Base-by-base conservation (phyloP, 2,888 invertebrate genomes). In the Pterobdella sp. region DNA sequence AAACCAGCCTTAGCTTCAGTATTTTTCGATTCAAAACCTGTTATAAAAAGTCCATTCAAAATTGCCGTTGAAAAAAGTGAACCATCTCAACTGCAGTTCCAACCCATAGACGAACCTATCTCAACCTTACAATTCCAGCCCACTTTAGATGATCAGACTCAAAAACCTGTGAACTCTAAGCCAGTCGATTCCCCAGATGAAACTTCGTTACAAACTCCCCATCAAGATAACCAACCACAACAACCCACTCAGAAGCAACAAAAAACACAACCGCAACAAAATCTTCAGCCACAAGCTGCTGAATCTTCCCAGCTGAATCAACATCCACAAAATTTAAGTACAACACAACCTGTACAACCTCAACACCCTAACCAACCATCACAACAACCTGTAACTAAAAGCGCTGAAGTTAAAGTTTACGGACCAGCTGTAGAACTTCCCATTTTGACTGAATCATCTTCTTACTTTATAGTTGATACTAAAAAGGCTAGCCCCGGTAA, bases 381-480 rank as follows among this genome's bases (percentile, higher is more conserved):
- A 7, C 65, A 65, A 65, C 65, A 65, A 65, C 31, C 65, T 4
- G 22, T 4, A 3, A 3, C 14, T 31, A 22, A 65, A 14, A 22
- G 31, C 14, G 32, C 22, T 34, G 63, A 66, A 71, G 74, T 74
- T 29, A 70, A 31, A 35, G 74, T 74, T 49, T 74, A 71, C 36
- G 74, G 74, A 7, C 74, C 74, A 49, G 74, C 92, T 78, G 85
- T 93, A 2, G 90, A 92, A 81, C 88, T 88, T 75, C 90, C 90
- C 0, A 89, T 91, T 0, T 90, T 89, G 80, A 88, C 90, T 14
- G 89, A 89, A 77, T 85, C 87, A 1, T 88, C 90, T 29, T 92
- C 91, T 1, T 89, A 91, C 82, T 92, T 93, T 82, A 90, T 90
- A 79, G 89, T 93, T 66, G 93, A 93, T 82, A 90, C 91, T 75